Conservation (phyloP, 1,140 invertebrate species). For the Anastrepha ludens region DNA sequence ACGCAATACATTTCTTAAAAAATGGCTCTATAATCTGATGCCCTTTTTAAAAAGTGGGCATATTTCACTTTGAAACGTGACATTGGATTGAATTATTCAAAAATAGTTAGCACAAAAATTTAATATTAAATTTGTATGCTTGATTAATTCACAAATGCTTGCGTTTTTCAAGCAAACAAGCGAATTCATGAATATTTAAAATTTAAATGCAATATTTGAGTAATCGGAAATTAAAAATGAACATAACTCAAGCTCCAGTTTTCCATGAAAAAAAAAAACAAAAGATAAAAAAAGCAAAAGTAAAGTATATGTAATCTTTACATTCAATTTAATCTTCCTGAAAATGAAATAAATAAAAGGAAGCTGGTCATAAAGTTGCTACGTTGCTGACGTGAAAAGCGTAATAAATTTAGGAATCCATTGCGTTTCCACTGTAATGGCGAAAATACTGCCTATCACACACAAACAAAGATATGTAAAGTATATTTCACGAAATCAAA, state of each 20-base stretch:
- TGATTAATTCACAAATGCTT: too few species aligned
- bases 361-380: slow-evolving; percentile 15
- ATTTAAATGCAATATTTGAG: background rate
- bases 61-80: too few species aligned
- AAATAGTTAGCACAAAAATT: too few species aligned
- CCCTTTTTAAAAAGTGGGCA: too few species aligned
- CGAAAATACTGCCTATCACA: background rate
- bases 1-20: too few species aligned
- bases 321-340: slow-evolving; percentile 40
- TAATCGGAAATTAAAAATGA: slow-evolving; percentile 31
- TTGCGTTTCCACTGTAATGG: background rate
- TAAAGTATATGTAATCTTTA: background rate
- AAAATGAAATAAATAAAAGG: slow-evolving; percentile 39
- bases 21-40: too few species aligned
- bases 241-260: background rate
- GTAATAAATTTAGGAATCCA: slow-evolving; percentile 35
- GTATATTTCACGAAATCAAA: too few species aligned
- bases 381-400: background rate
- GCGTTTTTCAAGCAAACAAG: background rate
- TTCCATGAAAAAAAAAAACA: background rate
- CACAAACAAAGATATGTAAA: background rate
- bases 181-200: too few species aligned
- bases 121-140: too few species aligned
- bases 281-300: background rate
- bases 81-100: too few species aligned